phyloP scores from a whole-genome alignment of 1,140 invertebrate species.

The Elymnias hypermnestra region DNA sequence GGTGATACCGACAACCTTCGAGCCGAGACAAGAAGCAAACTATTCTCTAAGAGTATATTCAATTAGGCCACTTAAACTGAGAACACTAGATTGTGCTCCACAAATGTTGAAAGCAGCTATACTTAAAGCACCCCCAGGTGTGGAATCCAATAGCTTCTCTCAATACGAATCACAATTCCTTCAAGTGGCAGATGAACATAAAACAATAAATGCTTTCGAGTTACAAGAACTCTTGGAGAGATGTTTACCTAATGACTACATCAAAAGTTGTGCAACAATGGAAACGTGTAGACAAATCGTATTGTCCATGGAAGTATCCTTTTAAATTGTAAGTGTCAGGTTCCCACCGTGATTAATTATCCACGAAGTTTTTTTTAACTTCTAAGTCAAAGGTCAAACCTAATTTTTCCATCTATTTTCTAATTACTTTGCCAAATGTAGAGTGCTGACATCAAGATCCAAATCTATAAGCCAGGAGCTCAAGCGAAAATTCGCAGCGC shows the following conservation, averaged over 20 bases:
- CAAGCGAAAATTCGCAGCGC: no score
- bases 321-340: conserved; percentile 32
- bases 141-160: conserved; percentile 84
- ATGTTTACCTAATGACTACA: conserved; percentile 95
- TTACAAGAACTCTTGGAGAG: conserved; percentile 93
- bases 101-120: conserved; percentile 84
- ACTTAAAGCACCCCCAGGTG: conserved; percentile 81
- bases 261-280: conserved; percentile 94
- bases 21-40: conserved; percentile 91
- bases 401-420: no score
- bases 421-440: no score
- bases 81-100: conserved; percentile 86
- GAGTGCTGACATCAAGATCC: no score
- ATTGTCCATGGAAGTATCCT: conserved; percentile 88
- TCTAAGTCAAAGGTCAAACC: no score
- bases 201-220: conserved; percentile 94
- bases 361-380: no score
- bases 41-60: conserved; percentile 91
- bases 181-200: conserved; percentile 91
- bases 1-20: conserved; percentile 93
- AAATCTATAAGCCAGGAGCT: no score
- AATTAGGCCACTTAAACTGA: conserved; percentile 88
- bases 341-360: no score
- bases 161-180: conserved; percentile 94
- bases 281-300: conserved; percentile 95